Evolutionary conservation across 2,113 vertebrate species (phyloP), one percentile per base, ranked within the genome.

Genomic region (Phainopepla nitens): DNA sequence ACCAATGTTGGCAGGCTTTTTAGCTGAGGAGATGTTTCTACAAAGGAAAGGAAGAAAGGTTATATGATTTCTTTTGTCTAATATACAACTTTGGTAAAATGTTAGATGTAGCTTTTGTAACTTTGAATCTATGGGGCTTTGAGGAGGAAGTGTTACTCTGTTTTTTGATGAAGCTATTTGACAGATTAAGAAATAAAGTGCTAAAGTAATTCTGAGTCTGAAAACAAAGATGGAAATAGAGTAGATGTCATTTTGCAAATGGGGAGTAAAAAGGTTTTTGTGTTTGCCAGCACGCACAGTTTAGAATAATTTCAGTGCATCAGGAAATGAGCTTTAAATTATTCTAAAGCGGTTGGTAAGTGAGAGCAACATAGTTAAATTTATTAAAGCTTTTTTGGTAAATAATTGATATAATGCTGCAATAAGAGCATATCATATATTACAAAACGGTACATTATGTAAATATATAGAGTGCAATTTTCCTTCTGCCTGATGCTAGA

Each of bases 211-310:
- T 65, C 94, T 42, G 76, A 29, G 6, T 96, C 91, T 90, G 94
- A 97, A 97, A 98, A 97, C 75, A 93, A 94, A 97, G 96, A 94
- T 94, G 79, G 56, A 97, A 97, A 96, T 71, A 94, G 78, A 97
- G 65, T 91, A 98, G 90, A 97, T 97, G 92, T 95, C 93, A 92
- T 97, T 97, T 96, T 96, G 64, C 54, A 93, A 96, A 96, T 91
- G 60, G 50, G 93, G 89, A 96, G 83, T 94, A 91, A 97, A 96
- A 96, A 94, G 75, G 42, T 68, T 95, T 95, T 83, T 90, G 69
- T 92, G 68, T 97, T 96, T 97, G 88, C 89, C 77, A 96, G 77
- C 85, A 94, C 65, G 79, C 93, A 94, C 65, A 93, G 79, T 96
- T 96, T 71, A 93, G 93, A 91, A 96, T 95, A 94, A 96, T 97